Evolutionary conservation across 2,113 vertebrate genomes (phyloP), one percentile per base, ranked within the genome.

Genomic region (Daboia siamensis): DNA sequence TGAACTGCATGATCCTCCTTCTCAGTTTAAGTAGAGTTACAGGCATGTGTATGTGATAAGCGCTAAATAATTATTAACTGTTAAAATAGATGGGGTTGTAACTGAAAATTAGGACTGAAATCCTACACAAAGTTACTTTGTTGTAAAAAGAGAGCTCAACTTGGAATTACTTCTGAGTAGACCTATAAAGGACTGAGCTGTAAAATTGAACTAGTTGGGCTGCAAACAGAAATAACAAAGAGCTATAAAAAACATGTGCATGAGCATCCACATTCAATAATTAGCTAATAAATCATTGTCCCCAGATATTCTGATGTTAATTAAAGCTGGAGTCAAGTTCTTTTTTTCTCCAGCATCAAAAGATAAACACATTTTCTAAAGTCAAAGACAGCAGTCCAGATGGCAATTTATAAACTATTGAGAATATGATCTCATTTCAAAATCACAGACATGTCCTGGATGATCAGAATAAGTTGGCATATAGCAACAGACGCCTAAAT

Each of bases 361-460:
- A 96, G 93, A 95, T 87, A 95, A 95, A 96, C 86, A 29, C n/a
- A 87, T 93, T 96, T 97, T 89, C 96, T 95, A 88, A 86, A 91
- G 93, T 85, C 92, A 93, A 56, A 1, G 5, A 5, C 54, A 24
- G 0, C 2, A 69, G 0, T 95, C 88, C 96, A 94, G 91, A 95
- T 93, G 89, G 80, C 93, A 94, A 95, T 95, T 97, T 95, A 95
- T 91, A 96, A 95, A 93, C 87, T 89, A 74, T 59, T 88, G 95
- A 96, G 88, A 91, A 3, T 55, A 44, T 95, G 84, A 94, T 90
- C 61, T 96, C 80, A 93, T 93, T 93, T 92, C 86, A 90, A 93
- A 97, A 96, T 96, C 56, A 94, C 87, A 94, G 52, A 29, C 0
- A 23, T 1, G 0, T 89, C 59, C 39, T 92, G 90, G 87, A 61